Evolutionary conservation across 2,888 invertebrate genomes (phyloP), one percentile per base, ranked within the genome.

Genomic region (Erpobdella octoculata): DNA sequence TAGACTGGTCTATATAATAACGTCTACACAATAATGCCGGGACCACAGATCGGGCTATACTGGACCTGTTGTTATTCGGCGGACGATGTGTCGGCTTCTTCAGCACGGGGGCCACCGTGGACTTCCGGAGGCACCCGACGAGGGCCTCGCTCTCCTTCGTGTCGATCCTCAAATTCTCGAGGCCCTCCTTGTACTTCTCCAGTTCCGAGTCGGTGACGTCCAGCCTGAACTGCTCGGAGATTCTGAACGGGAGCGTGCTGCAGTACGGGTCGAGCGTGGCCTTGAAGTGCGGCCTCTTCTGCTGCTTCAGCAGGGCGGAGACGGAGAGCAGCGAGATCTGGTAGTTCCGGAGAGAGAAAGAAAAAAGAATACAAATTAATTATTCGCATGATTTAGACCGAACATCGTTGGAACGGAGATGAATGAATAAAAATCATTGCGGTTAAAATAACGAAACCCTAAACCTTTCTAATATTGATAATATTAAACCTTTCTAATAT

Each of bases 241-340:
- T 53, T 53, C 53, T 28, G 53, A 25, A 53, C 9, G 53, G 53
- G 77, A 78, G 5, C 77, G 70, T 18, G 76, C 72, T 36, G 76
- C 74, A 67, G 9, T 78, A 77, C 1, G 89, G 88, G 78, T 89
- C 87, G 28, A 89, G 83, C 6, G 79, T 77, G 0, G 88, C 81
- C 80, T 88, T 89, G 74, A 86, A 84, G 77, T 89, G 87, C 72
- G 86, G 84, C 28, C 88, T 85, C 80, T 91, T 91, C 78, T 89
- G 88, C 79, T 91, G 90, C 72, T 89, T 87, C 73, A 91, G 83
- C 71, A 89, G 86, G 76, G 86, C 89, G 59, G 87, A 85, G 36
- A 89, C 82, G 0, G 88, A 86, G 35, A 86, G 85, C 8, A 88
- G 83, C 0, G 89, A 88, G n/a, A 87, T 84, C 83, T 83, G 76